Conservation (phyloP, 2,113 vertebrate genomes). For the Chrysochloris asiatica region DNA sequence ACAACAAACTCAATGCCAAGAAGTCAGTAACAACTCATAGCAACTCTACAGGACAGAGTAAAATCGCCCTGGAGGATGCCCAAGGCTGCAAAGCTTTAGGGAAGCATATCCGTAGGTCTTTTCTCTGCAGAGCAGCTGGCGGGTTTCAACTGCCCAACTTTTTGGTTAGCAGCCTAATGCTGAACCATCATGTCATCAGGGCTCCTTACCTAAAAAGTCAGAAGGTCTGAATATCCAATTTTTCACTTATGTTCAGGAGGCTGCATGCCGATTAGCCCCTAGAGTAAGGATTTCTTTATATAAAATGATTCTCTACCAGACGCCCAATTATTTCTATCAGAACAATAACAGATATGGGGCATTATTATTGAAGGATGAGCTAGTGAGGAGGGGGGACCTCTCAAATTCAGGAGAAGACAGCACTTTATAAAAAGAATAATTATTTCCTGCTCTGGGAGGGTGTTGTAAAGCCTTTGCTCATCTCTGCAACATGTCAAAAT, state of each 20-base stretch:
- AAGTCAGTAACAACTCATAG: too few relatives aligned
- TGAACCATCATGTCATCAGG: background rate
- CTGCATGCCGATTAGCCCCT: background rate
- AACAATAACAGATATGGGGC: background rate
- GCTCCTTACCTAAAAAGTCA: slow-evolving; percentile 17
- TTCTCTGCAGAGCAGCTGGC: background rate
- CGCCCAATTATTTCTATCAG: background rate
- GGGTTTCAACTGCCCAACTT: background rate
- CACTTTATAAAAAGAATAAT: slow-evolving; percentile 48
- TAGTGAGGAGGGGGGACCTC: background rate
- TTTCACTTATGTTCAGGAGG: background rate
- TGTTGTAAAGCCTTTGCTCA: slow-evolving; percentile 33
- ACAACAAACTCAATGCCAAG: background rate
- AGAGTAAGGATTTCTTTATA: background rate
- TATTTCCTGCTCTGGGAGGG: slow-evolving; percentile 5
- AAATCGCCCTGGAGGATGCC: background rate
- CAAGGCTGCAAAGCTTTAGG: background rate
- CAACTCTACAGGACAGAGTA: background rate
- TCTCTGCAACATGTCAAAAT: slow-evolving; percentile 10
- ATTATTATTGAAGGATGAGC: slow-evolving; percentile 15
- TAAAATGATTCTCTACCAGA: background rate
- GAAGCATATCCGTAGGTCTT: background rate
- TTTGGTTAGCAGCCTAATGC: background rate
- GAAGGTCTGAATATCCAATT: slow-evolving; percentile 29
- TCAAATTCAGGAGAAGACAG: background rate